A percentile compares a stretch with the other conserved stretches of the same genome.
phyloP scores from a whole-genome alignment of 2,888 invertebrate species.

The Nomada fabriciana region DNA sequence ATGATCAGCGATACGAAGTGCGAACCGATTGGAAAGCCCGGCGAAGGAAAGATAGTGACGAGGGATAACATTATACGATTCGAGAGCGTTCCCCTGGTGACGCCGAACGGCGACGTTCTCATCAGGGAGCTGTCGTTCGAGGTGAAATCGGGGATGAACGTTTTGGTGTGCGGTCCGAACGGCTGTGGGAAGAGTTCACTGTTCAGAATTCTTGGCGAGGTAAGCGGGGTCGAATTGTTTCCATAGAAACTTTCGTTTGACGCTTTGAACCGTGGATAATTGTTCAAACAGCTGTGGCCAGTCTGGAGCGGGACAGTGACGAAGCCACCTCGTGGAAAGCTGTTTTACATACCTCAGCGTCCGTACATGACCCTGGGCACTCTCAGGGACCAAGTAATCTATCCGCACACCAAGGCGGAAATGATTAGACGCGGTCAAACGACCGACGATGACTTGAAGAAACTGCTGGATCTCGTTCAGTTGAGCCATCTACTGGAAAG shows the following conservation, averaged over 20 bases:
- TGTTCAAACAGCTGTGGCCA: slow-evolving; percentile 91
- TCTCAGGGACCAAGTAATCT: slow-evolving; percentile 96
- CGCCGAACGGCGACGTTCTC: slow-evolving; percentile 98
- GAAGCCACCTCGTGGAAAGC: slow-evolving; percentile 97
- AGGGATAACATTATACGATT: slow-evolving; percentile 96
- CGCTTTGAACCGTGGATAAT: not conserved
- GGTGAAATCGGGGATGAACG: slow-evolving; percentile 97
- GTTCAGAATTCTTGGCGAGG: slow-evolving; percentile 97
- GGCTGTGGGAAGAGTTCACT: slow-evolving; percentile 99
- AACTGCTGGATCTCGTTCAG: slow-evolving; percentile 93
- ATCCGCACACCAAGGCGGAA: slow-evolving; percentile 96
- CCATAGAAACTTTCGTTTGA: not conserved
- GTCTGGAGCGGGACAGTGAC: slow-evolving; percentile 96
- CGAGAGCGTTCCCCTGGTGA: slow-evolving; percentile 96
- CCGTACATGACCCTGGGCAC: slow-evolving; percentile 99
- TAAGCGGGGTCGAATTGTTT: slow-evolving; percentile 68
- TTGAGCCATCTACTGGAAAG: slow-evolving; percentile 92
- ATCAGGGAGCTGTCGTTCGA: slow-evolving; percentile 95
- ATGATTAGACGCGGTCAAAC: slow-evolving; percentile 91
- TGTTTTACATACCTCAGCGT: slow-evolving; percentile 98
- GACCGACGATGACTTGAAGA: slow-evolving; percentile 90
- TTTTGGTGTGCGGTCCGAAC: slow-evolving; percentile 99
- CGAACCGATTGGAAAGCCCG: slow-evolving; percentile 86
- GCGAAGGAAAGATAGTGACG: slow-evolving; percentile 92
- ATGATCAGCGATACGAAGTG: slow-evolving; percentile 88